Conservation (phyloP, 1,140 invertebrate species). For the Anadara kagoshimensis region DNA sequence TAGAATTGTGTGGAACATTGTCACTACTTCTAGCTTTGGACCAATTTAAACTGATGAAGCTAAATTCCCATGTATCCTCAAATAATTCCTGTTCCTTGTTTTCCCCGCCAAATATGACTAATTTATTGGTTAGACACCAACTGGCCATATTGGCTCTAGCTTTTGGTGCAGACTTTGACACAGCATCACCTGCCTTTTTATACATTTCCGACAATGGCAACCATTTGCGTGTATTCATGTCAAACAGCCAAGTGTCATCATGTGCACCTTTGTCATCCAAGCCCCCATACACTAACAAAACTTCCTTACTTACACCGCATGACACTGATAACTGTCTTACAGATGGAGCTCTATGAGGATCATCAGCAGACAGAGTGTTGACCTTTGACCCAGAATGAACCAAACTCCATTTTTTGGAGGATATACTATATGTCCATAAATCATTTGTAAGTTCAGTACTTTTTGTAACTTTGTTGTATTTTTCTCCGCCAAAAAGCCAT, state of each 20-base stretch:
- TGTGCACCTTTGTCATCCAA: conserved; percentile 31
- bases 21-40: conserved; percentile 26
- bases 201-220: conserved; percentile 16
- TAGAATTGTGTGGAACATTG: conserved; percentile 14
- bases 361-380: background rate
- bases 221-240: conserved; percentile 37
- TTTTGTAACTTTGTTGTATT: conserved; percentile 10
- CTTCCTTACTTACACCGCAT: conserved; percentile 38
- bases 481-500: conserved; percentile 56
- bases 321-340: conserved; percentile 40
- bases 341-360: conserved; percentile 24
- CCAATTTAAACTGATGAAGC: conserved; percentile 45
- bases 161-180: conserved; percentile 10
- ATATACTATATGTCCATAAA: conserved; percentile 43
- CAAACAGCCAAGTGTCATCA: conserved; percentile 54
- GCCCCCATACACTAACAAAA: conserved; percentile 55
- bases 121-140: conserved; percentile 48
- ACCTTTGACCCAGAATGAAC: conserved; percentile 36
- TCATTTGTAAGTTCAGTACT: conserved; percentile 48
- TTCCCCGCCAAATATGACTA: conserved; percentile 49
- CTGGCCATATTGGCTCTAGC: conserved; percentile 35
- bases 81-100: conserved; percentile 26
- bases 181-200: background rate
- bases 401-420: conserved; percentile 29
- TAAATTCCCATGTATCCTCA: conserved; percentile 54